Evolutionary conservation across 2,888 invertebrate species (phyloP), one percentile per base, ranked within the genome.

Genomic region (Caenorhabditis sinica): DNA sequence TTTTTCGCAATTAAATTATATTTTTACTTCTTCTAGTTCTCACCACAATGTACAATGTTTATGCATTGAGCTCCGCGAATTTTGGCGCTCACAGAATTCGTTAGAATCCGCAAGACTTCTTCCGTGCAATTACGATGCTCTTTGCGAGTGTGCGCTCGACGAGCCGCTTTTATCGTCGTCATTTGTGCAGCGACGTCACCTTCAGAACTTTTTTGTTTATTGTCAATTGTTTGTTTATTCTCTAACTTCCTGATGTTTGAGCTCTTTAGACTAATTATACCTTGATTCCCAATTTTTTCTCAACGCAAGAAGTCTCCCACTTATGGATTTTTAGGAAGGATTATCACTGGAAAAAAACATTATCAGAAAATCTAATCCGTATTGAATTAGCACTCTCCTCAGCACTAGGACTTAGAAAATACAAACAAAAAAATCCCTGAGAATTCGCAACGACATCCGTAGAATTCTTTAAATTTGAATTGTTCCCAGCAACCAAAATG

Each of bases 111-210:
- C 45, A 33, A 33, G 61, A 36, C 25, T n/a, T 49, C 45, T 45
- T 8, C 49, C 36, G 28, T 45, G 66, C 75, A 75, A 75, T 66
- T 75, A 75, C 75, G 56, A 23, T 20, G 28, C 56, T 40, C 53
- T 61, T 36, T 66, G 65, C 28, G 74, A 13, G 25, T 23, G 30
- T 66, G 75, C 69, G 76, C 76, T 76, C 76, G 61, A 17, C 40
- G 68, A 76, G 68, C 76, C 33, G 76, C 61, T 68, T 76, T 76
- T 61, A 76, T 68, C 76, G 68, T 45, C 68, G 17, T 58, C 49
- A 51, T 40, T 49, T 25, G 13, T 8, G 49, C 40, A 23, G 11
- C 75, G 30, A 75, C 76, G 68, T 76, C 76, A 76, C 68, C 76
- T 60, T 68, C 40, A 33, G 49, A 36, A 45, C 30, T 76, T 43